Conservation (phyloP, 2,113 vertebrate species). For the Spizaetus ornatus region DNA sequence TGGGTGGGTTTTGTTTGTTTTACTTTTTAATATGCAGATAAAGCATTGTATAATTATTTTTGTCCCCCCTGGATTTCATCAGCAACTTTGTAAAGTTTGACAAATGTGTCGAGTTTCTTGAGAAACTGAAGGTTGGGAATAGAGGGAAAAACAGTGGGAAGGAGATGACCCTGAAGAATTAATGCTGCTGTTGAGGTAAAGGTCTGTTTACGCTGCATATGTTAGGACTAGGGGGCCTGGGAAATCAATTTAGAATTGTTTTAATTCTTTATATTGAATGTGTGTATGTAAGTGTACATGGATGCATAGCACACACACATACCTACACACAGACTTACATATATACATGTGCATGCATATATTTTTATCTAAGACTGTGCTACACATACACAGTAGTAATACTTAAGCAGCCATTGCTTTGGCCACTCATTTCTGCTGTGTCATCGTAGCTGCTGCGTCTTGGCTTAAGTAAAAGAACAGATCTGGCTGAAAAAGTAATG, state of each 20-base stretch:
- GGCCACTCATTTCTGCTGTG: neutral
- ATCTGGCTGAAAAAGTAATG: neutral
- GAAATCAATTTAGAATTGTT: neutral
- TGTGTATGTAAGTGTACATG: neutral
- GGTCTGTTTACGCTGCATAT: neutral
- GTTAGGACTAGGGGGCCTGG: neutral
- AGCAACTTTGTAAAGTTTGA: neutral
- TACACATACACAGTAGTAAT: neutral
- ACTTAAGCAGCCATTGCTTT: neutral
- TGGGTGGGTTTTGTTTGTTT: conserved; percentile 5
- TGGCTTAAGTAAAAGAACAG: neutral
- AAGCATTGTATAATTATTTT: neutral
- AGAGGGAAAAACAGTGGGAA: neutral
- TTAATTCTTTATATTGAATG: neutral
- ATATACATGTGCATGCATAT: neutral
- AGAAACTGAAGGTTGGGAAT: neutral
- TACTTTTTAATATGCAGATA: neutral
- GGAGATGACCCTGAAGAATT: neutral
- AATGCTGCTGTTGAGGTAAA: neutral
- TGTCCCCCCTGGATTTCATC: neutral
- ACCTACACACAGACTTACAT: neutral
- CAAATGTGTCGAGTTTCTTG: neutral
- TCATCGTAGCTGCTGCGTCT: neutral
- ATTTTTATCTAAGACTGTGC: neutral
- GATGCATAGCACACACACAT: neutral